These are phyloP conservation scores for Epinephelus lanceolatus DNA, from an alignment of 2,113 vertebrate genomes.

Conservation along the genomic window DNA sequence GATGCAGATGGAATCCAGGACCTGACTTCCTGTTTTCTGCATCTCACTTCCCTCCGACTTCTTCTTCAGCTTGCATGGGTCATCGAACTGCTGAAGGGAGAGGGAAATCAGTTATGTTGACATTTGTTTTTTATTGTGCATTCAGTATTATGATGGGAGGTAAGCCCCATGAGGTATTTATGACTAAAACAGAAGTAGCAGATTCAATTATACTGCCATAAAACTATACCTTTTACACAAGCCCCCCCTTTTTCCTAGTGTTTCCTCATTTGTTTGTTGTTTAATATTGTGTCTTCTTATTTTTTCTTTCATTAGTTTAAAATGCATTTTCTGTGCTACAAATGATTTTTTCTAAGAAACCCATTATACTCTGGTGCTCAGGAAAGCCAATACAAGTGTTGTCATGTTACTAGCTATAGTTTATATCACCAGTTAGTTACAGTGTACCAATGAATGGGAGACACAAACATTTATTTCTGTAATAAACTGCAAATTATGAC, in stretches of 20 bases:
- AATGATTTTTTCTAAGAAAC: background rate
- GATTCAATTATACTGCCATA: background rate
- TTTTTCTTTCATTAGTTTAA: background rate
- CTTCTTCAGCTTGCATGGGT: conserved; percentile 68
- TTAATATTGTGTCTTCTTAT: background rate
- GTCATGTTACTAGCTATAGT: background rate
- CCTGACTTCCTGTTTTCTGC: conserved; percentile 85
- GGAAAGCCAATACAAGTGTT: background rate
- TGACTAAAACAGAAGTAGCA: background rate
- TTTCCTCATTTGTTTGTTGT: background rate
- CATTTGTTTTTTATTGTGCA: background rate
- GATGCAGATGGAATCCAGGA: conserved; percentile 90
- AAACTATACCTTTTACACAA: background rate
- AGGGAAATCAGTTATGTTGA: conserved; percentile 33
- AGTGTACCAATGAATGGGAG: background rate
- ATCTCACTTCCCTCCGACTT: conserved; percentile 68
- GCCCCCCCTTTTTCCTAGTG: background rate
- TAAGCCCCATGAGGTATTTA: background rate
- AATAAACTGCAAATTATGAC: background rate
- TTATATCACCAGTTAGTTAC: background rate
- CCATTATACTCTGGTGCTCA: background rate
- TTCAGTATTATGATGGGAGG: background rate
- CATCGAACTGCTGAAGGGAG: conserved; percentile 69
- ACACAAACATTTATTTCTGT: background rate
- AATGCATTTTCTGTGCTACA: background rate